Base-by-base conservation (phyloP, 2,113 vertebrate genomes). In the Hippocampus comes region DNA sequence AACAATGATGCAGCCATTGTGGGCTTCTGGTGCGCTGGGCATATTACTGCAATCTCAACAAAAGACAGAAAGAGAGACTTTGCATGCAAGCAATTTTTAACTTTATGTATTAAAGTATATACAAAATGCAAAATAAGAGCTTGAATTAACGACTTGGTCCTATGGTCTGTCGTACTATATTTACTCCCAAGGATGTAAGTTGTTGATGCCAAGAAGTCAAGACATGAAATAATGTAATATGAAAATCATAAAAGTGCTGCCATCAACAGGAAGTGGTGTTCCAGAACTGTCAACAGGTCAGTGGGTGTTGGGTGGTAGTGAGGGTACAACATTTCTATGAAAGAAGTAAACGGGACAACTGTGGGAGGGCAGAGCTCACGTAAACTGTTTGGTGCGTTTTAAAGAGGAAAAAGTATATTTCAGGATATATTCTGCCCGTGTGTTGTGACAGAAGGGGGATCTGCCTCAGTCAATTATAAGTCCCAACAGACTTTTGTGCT, bases 401-500 rank as follows among this genome's bases (percentile, higher is more conserved):
- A 57, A 84, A 87, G 79, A 81, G 74, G 78, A 81, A 65, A 84
- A 91, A 87, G 84, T 87, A 78, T 88, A 91, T 88, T 88, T 86
- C 72, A 84, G 71, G 77, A 61, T 76, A 74, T 71, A 72, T 74
- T 63, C 63, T 59, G 51, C 82, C 80, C 79, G 67, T 85, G 89
- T 97, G 96, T 97, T 99, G 96, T 97, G 96, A 98, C 97, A 98
- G 95, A 91, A 92, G 89, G 92, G 91, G 88, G 94, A 94, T 96
- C 94, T 86, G 93, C 94, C 86, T 95, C 95, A 96, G 96, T 98
- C 96, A 97, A 98, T 99, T 98, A 98, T 97, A 95, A 94, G 86
- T 95, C 95, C 95, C 94, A 95, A 96, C 96, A 97, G 96, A 95
- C 94, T 94, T 95, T 95, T 96, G 96, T 98, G 96, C 96, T 99